Percentiles rank a stretch among this genome's conserved stretches.
These are phyloP conservation scores for Chaetops frenatus DNA, from an alignment of 2,113 vertebrate genomes.

Conservation along the genomic window DNA sequence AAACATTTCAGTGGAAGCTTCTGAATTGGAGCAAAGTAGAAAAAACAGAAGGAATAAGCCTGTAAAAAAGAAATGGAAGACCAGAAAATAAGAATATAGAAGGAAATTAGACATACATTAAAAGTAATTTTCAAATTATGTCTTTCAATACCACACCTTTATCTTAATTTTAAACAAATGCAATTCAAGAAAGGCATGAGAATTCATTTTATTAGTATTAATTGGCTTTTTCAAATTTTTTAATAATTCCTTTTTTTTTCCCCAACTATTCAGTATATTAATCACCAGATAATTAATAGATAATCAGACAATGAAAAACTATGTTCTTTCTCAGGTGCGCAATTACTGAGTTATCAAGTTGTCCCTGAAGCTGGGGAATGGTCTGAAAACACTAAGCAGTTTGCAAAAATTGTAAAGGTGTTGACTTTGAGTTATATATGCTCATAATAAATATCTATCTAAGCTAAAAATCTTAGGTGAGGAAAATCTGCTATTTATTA, in stretches of 20 bases:
- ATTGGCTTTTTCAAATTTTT: background rate
- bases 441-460: background rate
- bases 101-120: background rate
- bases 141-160: background rate
- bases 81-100: background rate
- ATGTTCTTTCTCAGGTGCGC: background rate
- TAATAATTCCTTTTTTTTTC: background rate
- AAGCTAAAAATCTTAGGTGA: background rate
- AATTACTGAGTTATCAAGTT: background rate
- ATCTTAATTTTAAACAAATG: background rate
- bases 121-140: background rate
- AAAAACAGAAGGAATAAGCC: constrained; percentile 73
- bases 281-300: background rate
- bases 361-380: background rate
- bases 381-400: background rate
- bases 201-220: background rate
- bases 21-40: constrained; percentile 57
- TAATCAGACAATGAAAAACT: background rate
- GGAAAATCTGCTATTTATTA: background rate
- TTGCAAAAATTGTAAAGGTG: background rate
- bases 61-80: constrained; percentile 33
- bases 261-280: background rate
- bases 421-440: background rate
- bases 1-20: constrained; percentile 61
- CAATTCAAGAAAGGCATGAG: background rate